Percentiles rank a stretch among this genome's conserved stretches.
Evolutionary conservation across 2,888 invertebrate species (phyloP).

Genomic region (Noctua pronuba): DNA sequence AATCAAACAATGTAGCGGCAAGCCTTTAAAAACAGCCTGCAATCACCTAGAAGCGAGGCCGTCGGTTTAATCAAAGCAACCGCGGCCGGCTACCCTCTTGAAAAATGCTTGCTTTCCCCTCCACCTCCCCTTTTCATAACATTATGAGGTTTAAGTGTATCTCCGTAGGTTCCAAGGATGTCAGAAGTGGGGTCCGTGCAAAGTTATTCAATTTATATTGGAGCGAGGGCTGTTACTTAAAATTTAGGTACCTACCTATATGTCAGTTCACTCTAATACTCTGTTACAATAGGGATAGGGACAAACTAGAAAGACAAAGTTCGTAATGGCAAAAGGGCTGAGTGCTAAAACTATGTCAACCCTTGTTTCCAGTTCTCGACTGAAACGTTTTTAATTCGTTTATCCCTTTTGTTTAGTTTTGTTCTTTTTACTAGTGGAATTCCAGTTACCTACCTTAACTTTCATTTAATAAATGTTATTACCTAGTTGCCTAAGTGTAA

Average conservation of each 20-base stretch:
- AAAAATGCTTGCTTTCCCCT: slow-evolving; percentile 42
- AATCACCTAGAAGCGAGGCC: slow-evolving; percentile 26
- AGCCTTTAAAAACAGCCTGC: slow-evolving; percentile 27
- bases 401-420: neutral
- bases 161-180: slow-evolving; percentile 22
- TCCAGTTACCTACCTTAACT: neutral
- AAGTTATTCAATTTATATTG: slow-evolving; percentile 53
- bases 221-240: slow-evolving; percentile 26
- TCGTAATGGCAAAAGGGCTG: neutral
- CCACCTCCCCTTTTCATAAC: slow-evolving; percentile 43
- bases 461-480: neutral
- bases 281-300: neutral
- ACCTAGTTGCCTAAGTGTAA: neutral
- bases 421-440: slow-evolving; percentile 2
- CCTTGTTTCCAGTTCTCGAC: slow-evolving; percentile 5
- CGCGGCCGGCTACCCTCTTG: slow-evolving; percentile 20
- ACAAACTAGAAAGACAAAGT: slow-evolving; percentile 25
- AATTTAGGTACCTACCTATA: neutral
- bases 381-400: slow-evolving; percentile 11
- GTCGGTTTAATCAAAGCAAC: slow-evolving; percentile 51
- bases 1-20: slow-evolving; percentile 29
- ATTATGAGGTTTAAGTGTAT: slow-evolving; percentile 47
- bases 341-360: slow-evolving; percentile 23
- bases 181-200: slow-evolving; percentile 32
- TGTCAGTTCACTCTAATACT: neutral